These are phyloP conservation scores for Diplodus puntazzo DNA, from an alignment of 2,797 vertebrate genomes.

Conservation along the genomic window DNA sequence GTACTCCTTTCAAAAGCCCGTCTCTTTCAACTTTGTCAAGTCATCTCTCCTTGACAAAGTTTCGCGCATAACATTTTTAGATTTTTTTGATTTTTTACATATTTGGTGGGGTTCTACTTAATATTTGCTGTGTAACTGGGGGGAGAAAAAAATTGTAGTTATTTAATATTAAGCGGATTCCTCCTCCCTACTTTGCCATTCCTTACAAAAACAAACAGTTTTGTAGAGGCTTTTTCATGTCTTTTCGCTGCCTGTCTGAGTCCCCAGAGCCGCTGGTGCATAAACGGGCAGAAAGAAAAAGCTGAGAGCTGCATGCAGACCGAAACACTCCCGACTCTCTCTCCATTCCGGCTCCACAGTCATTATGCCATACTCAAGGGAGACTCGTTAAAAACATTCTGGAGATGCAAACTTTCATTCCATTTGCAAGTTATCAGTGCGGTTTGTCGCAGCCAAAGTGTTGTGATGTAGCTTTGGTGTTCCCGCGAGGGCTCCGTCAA, in stretches of 20 bases:
- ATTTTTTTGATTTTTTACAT: constrained; percentile 13
- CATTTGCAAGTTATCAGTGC: constrained; percentile 76
- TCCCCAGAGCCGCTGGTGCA: constrained; percentile 74
- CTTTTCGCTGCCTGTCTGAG: constrained; percentile 60
- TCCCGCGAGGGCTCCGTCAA: constrained; percentile 60
- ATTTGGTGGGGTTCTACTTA: constrained; percentile 1
- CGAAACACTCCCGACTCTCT: constrained; percentile 35
- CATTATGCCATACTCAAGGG: constrained; percentile 76
- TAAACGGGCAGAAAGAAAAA: constrained; percentile 73
- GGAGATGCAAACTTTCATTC: constrained; percentile 80
- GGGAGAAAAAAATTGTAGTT: neutral
- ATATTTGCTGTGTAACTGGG: constrained; percentile 22
- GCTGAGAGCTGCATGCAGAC: constrained; percentile 66
- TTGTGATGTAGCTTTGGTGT: constrained; percentile 70
- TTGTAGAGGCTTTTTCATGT: constrained; percentile 71
- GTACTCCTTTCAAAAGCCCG: neutral
- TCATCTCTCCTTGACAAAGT: neutral
- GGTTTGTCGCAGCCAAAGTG: constrained; percentile 78
- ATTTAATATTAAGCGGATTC: constrained; percentile 68
- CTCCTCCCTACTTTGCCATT: constrained; percentile 53
- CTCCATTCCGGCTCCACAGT: constrained; percentile 59
- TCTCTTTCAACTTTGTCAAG: neutral
- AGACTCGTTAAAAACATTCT: constrained; percentile 82
- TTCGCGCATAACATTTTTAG: constrained; percentile 4
- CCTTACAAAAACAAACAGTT: constrained; percentile 75